Base-by-base conservation (phyloP, 2,113 vertebrate species). In the Onychostruthus taczanowskii region DNA sequence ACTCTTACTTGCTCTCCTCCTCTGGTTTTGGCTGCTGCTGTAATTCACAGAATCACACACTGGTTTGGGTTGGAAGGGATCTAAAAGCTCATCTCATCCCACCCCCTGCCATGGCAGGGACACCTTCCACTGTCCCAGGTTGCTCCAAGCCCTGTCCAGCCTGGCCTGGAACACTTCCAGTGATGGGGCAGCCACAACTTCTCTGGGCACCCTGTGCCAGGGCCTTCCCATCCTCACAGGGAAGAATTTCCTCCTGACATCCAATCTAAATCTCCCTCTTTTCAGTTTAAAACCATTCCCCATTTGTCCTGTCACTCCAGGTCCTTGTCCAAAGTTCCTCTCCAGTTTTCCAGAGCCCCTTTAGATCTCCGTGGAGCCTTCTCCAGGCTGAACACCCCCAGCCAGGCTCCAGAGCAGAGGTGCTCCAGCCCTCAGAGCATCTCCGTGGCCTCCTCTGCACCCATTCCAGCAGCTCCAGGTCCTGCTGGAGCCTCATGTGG, bases 1-100 rank as follows among this genome's bases (percentile, higher is more conserved):
- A 91, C 78, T 96, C 95, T 95, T 94, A 77, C 85, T 93, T 44
- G 93, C 66, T 92, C 70, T 62, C 50, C 75, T 83, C 58, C 39
- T 53, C 68, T 44, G 83, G 27, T 28, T 64, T 83, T 56, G 93
- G 89, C 86, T 88, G 49, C 85, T 79, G 75, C 62, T 82, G 30
- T n/a, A 28, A 72, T 30, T 63, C 86, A 84, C 72, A 69, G 63
- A 76, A 62, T 69, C 87, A 76, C 63, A 76, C 31, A 4, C 4
- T 69, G 26, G 2, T 33, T 43, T 50, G 49, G 49, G 35, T 14
- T 16, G 22, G 47, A 56, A 55, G 26, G 21, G 31, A 49, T 27
- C 8, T 9, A 16, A 62, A 76, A 77, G 41, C 10, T 18, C 63
- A 63, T 70, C 49, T 33, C 9, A 13, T 33, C 12, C 15, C 63